phyloP scores from a whole-genome alignment of 30 jellyfish, hydroid and myxozoan species.

The Aurelia coerulea region DNA sequence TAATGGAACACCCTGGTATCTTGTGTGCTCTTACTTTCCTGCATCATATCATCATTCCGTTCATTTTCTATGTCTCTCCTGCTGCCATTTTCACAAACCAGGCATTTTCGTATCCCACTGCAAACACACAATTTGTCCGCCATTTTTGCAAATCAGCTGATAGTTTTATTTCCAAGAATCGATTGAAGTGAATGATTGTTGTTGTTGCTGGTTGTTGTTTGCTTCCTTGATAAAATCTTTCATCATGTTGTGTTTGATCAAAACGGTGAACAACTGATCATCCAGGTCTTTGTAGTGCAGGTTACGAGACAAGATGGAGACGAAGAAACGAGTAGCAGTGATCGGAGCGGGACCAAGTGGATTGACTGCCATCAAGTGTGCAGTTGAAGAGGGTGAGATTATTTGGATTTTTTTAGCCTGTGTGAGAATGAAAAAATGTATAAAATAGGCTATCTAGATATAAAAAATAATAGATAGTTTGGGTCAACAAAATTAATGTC shows the following conservation, averaged over 20 bases:
- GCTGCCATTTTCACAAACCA: conserved; percentile 46
- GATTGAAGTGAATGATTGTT: not conserved
- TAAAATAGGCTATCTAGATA: too few species aligned
- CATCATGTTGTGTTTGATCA: too few species aligned
- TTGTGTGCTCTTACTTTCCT: too few species aligned
- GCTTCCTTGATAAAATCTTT: not conserved
- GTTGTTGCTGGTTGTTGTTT: conserved; percentile 13
- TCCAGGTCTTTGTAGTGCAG: too few species aligned
- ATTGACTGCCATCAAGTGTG: conserved; percentile 66
- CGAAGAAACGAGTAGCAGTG: conserved; percentile 68
- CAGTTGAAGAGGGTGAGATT: conserved; percentile 70
- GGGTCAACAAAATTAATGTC: too few species aligned
- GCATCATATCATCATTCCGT: not conserved
- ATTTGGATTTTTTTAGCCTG: too few species aligned
- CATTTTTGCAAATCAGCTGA: conserved; percentile 18
- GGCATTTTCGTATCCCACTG: conserved; percentile 76
- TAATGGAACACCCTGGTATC: too few species aligned
- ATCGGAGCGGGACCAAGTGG: conserved; percentile 95
- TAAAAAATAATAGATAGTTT: too few species aligned
- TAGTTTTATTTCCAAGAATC: not conserved
- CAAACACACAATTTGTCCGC: conserved; percentile 67
- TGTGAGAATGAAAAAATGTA: too few species aligned
- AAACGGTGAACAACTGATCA: too few species aligned
- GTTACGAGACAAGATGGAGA: not conserved
- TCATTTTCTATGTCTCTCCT: not conserved